Conservation (phyloP, 30 jellyfish, hydroid and myxozoan species). For the Turritopsis rubra region DNA sequence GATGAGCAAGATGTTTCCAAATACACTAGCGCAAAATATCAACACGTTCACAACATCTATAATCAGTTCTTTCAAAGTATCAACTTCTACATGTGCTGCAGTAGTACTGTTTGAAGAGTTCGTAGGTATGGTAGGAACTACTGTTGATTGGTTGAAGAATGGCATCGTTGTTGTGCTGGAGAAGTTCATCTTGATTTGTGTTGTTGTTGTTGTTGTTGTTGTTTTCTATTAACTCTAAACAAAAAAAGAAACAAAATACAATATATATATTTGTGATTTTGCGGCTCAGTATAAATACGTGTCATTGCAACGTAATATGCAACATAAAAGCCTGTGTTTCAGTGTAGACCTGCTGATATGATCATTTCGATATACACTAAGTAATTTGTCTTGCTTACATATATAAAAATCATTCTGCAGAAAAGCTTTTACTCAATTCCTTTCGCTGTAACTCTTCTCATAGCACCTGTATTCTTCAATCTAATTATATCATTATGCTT, state of each 20-base stretch:
- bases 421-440: too few species aligned
- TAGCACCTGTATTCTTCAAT: background rate
- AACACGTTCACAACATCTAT: background rate
- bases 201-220: too few species aligned
- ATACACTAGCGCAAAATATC: background rate
- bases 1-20: slow-evolving; percentile 33
- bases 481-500: background rate
- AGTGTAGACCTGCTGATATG: too few species aligned
- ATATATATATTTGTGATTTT: too few species aligned
- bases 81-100: background rate
- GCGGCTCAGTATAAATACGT: too few species aligned
- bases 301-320: too few species aligned
- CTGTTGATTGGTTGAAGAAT: background rate
- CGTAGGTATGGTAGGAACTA: background rate
- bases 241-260: background rate
- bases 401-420: too few species aligned
- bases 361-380: too few species aligned
- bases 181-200: background rate
- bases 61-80: background rate
- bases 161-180: background rate
- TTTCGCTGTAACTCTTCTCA: background rate
- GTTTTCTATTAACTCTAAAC: too few species aligned
- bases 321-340: too few species aligned
- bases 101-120: background rate
- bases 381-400: too few species aligned